Base-by-base conservation (phyloP, 1,140 invertebrate species). In the Drosophila sechellia region DNA sequence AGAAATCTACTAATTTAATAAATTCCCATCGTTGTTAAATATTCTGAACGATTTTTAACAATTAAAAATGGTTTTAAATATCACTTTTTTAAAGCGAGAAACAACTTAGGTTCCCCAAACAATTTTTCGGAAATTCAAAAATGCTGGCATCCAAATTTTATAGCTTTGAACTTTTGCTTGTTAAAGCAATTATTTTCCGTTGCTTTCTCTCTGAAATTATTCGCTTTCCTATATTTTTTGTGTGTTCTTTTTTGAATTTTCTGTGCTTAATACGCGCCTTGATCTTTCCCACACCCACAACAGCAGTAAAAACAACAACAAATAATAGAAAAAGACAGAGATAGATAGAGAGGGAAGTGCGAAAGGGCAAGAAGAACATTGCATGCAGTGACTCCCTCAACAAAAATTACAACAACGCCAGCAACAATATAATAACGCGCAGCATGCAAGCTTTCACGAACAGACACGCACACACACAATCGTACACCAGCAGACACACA, bases 201-300 rank as follows among this genome's bases (percentile, higher is more conserved):
- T 37, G 35, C 31, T 66, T 42, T 53, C 31, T 61, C 45, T 31
- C 37, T 13, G 8, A 42, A 12, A 40, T 54, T 25, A 46, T 48
- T 35, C 42, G 65, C 35, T 42, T 77, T 55, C 59, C 54, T 39
- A 22, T 45, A 31, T 6, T 35, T 52, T 49, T 15, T 49, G 25
- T 15, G 8, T 49, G 13, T 5, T 6, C 61, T 69, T 75, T 53
- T 74, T 50, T 52, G 58, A 59, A 70, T 73, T 87, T 63, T 40
- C 52, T 76, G 78, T 74, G 71, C 71, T 74, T 60, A 70, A 75
- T 57, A 76, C 84, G 69, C 66, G 79, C 79, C 85, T 89, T 87
- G 84, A 89, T 87, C 79, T 80, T 89, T 87, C 79, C 84, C 79
- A 89, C 84, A 89, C 78, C 69, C 74, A 81, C 61, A 69, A 70